Conservation (phyloP, 2,888 invertebrate species). For the Alloscopus bannaensis region DNA sequence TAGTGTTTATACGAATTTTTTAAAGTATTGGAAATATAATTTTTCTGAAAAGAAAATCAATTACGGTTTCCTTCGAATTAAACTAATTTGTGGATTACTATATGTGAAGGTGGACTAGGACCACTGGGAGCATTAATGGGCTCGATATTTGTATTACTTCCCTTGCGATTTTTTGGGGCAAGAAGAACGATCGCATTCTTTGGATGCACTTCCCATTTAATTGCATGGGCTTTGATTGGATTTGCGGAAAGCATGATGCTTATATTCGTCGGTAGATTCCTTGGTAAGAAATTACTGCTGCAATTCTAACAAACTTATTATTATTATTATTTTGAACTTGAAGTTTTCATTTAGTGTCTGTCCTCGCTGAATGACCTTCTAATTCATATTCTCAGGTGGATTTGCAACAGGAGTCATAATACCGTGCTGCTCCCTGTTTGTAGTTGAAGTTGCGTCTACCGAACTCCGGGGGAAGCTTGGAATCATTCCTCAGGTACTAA, state of each 20-base stretch:
- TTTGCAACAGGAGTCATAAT: constrained; percentile 66
- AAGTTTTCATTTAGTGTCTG: neutral
- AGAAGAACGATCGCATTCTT: constrained; percentile 62
- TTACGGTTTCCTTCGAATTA: constrained; percentile 1
- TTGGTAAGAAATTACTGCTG: constrained; percentile 56
- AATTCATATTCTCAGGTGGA: constrained; percentile 55
- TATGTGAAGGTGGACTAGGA: constrained; percentile 59
- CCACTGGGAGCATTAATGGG: constrained; percentile 69
- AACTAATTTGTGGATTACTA: constrained; percentile 13
- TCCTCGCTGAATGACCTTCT: neutral
- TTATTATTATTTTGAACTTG: no score
- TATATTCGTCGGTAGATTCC: constrained; percentile 66
- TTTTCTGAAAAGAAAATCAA: no score
- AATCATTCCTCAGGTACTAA: constrained; percentile 70
- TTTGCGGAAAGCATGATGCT: constrained; percentile 49
- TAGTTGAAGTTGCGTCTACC: constrained; percentile 63
- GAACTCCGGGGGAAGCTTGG: constrained; percentile 64
- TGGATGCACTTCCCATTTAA: constrained; percentile 57
- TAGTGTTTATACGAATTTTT: neutral
- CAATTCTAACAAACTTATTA: no score
- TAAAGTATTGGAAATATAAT: neutral
- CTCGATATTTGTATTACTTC: constrained; percentile 57
- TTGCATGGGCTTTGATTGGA: constrained; percentile 63
- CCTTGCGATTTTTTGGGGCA: constrained; percentile 57
- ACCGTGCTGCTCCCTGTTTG: constrained; percentile 66